Evolutionary conservation across 2,113 vertebrate genomes (phyloP).

Genomic region (Noturus placidus): DNA sequence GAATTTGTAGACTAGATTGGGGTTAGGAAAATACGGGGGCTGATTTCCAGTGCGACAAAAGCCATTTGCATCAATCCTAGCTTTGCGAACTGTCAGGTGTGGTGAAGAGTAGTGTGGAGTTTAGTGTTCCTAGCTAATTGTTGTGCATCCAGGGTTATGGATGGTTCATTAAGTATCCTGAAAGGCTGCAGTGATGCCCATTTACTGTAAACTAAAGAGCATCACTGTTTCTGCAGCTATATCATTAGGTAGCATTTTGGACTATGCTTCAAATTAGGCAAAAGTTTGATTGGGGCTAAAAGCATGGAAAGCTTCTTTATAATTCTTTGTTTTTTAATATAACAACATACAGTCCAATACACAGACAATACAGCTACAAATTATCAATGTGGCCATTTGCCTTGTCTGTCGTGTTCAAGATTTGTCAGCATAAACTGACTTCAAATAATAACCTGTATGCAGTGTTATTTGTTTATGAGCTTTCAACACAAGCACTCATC

Average conservation of each 20-base stretch:
- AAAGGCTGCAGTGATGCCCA: constrained; percentile 36
- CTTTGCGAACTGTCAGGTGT: constrained; percentile 7
- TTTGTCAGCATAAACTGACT: constrained; percentile 26
- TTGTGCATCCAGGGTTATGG: constrained; percentile 38
- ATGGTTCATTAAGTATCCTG: constrained; percentile 43
- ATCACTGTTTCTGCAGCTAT: constrained; percentile 30
- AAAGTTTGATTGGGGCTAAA: constrained; percentile 10
- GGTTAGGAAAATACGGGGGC: constrained; percentile 28
- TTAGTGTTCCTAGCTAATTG: constrained; percentile 38
- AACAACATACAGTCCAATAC: background rate
- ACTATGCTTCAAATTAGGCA: constrained; percentile 17
- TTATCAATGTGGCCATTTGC: background rate
- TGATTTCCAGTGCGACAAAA: constrained; percentile 28
- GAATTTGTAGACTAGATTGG: constrained; percentile 40
- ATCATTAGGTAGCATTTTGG: constrained; percentile 36
- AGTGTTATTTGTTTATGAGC: constrained; percentile 29
- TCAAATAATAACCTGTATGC: constrained; percentile 7
- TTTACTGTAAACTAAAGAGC: constrained; percentile 32
- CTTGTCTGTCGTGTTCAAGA: background rate
- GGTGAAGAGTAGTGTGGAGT: constrained; percentile 21
- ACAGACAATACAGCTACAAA: background rate
- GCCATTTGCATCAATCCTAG: constrained; percentile 39
- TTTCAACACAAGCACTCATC: constrained; percentile 14
- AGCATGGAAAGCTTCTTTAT: background rate
- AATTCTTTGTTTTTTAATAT: background rate